Percentiles rank a stretch among this genome's conserved stretches.
These are phyloP conservation scores for Babyrousa celebensis DNA, from an alignment of 2,797 vertebrate genomes.

Conservation along the genomic window DNA sequence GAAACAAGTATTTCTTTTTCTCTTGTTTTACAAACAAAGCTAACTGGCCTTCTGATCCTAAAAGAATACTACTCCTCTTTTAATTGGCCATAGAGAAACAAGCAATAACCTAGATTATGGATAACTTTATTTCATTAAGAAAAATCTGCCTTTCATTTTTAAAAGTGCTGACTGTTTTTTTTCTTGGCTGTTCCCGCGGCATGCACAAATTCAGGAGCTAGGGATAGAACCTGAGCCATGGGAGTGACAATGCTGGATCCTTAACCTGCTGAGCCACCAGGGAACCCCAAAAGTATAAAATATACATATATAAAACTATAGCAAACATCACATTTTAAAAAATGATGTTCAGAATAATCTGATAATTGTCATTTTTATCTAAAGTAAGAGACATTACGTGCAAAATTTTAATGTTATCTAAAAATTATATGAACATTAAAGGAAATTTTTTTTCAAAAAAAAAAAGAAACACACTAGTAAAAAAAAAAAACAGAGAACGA, in stretches of 20 bases:
- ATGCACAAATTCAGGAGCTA: too few species aligned
- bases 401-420: neutral
- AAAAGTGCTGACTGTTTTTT: neutral
- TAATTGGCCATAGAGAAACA: neutral
- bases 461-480: neutral
- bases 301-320: neutral
- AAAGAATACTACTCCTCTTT: neutral
- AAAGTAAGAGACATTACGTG: constrained; percentile 20
- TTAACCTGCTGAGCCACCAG: too few species aligned
- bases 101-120: neutral
- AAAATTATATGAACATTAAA: neutral
- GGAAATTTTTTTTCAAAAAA: neutral
- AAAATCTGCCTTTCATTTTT: neutral
- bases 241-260: too few species aligned
- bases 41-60: constrained; percentile 6
- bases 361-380: neutral
- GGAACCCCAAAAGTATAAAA: neutral
- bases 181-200: too few species aligned
- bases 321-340: neutral
- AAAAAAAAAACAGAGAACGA: neutral
- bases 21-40: constrained; percentile 31
- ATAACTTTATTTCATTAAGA: constrained; percentile 14
- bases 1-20: constrained; percentile 28
- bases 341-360: neutral
- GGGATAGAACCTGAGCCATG: too few species aligned